Conservation (phyloP, 2,888 invertebrate genomes). For the Callimorpha dominula region DNA sequence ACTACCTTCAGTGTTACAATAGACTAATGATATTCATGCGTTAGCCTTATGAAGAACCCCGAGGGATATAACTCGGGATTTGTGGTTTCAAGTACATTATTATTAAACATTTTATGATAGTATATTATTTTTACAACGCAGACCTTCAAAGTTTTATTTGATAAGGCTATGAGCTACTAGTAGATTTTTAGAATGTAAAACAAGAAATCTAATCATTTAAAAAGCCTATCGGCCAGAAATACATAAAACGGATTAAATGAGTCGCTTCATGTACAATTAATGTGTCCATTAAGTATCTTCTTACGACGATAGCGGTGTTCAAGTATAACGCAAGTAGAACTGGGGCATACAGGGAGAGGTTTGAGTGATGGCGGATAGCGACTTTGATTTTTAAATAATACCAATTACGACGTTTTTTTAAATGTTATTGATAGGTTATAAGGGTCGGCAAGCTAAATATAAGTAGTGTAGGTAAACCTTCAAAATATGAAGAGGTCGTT, state of each 20-base stretch:
- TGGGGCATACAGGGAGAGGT: slow-evolving; percentile 26
- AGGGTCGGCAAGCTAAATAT: no score
- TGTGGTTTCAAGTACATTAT: neutral
- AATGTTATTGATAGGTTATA: no score
- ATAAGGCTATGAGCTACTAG: neutral
- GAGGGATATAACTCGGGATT: neutral
- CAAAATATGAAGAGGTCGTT: no score
- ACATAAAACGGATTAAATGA: slow-evolving; percentile 29
- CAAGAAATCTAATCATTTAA: neutral
- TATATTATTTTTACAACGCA: neutral
- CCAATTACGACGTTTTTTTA: no score
- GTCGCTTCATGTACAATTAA: slow-evolving; percentile 44
- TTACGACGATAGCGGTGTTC: slow-evolving; percentile 45
- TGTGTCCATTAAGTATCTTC: slow-evolving; percentile 49
- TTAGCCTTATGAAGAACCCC: neutral
- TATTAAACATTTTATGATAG: neutral
- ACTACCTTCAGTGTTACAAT: neutral
- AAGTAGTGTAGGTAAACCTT: no score
- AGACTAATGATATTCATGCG: neutral
- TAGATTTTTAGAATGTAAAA: neutral
- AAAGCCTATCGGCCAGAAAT: neutral
- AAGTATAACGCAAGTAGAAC: slow-evolving; percentile 33
- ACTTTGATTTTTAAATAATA: neutral
- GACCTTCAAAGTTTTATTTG: neutral
- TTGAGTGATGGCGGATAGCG: neutral